phyloP scores from a whole-genome alignment of 2,797 vertebrate species.

The Pempheris klunzingeri region DNA sequence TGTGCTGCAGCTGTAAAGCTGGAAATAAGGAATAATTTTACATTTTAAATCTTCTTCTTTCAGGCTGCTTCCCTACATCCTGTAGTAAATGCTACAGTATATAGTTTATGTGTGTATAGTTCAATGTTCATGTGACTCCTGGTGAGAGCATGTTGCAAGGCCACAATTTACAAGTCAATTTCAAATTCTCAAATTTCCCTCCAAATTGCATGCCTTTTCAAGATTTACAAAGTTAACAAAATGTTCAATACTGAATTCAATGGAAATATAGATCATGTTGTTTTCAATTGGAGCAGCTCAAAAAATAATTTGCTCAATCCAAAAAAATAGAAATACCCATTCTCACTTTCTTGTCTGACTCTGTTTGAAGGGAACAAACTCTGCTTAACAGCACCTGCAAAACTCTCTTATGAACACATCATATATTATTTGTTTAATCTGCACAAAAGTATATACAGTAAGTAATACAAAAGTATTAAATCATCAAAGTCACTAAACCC shows the following conservation, averaged over 20 bases:
- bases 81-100: background rate
- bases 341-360: background rate
- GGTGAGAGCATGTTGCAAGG: background rate
- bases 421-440: background rate
- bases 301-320: background rate
- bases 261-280: background rate
- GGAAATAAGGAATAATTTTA: constrained; percentile 4
- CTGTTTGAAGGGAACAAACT: background rate
- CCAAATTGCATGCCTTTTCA: background rate
- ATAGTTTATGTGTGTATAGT: background rate
- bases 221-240: background rate
- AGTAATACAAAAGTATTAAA: background rate
- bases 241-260: background rate
- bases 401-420: background rate
- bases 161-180: background rate
- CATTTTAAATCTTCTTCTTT: background rate
- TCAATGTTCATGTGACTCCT: background rate
- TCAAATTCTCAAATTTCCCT: background rate
- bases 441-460: no score
- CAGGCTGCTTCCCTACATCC: background rate
- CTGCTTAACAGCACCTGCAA: background rate
- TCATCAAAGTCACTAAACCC: background rate
- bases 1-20: constrained; percentile 15
- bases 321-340: background rate
- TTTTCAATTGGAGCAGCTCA: background rate